Conservation (phyloP, 2,113 vertebrate species). For the Apteryx owenii region DNA sequence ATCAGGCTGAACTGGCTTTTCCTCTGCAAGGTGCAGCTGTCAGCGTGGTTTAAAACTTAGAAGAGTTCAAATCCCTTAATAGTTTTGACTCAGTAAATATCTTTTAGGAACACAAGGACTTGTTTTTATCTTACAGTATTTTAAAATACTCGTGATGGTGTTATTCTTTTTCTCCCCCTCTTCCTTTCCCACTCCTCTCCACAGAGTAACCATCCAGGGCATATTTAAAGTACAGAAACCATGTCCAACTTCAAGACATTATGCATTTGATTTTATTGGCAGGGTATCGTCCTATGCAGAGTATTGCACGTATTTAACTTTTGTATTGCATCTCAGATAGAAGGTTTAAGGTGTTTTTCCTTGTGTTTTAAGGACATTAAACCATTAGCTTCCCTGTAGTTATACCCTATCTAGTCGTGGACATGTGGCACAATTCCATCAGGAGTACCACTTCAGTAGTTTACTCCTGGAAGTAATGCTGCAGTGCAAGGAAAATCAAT, state of each 20-base stretch:
- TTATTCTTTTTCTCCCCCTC: background rate
- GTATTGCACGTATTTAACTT: background rate
- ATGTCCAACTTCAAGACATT: background rate
- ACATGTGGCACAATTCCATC: background rate
- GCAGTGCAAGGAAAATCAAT: conserved; percentile 12
- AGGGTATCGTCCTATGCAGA: background rate
- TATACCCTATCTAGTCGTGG: background rate
- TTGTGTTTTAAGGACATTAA: background rate
- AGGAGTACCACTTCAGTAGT: background rate
- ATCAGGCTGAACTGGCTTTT: background rate
- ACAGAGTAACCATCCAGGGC: background rate
- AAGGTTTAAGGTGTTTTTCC: background rate
- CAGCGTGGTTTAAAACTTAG: background rate
- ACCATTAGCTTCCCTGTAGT: background rate
- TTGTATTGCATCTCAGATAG: background rate
- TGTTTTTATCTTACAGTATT: background rate
- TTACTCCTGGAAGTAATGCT: background rate
- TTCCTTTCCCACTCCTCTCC: background rate
- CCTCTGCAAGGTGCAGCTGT: background rate
- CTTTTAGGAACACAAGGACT: background rate
- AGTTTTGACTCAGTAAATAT: background rate
- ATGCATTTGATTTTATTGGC: background rate
- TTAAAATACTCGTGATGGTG: background rate
- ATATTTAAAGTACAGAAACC: background rate
- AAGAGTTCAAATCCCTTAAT: background rate